Conservation (phyloP, 2,113 vertebrate species). For the Grallaria varia region DNA sequence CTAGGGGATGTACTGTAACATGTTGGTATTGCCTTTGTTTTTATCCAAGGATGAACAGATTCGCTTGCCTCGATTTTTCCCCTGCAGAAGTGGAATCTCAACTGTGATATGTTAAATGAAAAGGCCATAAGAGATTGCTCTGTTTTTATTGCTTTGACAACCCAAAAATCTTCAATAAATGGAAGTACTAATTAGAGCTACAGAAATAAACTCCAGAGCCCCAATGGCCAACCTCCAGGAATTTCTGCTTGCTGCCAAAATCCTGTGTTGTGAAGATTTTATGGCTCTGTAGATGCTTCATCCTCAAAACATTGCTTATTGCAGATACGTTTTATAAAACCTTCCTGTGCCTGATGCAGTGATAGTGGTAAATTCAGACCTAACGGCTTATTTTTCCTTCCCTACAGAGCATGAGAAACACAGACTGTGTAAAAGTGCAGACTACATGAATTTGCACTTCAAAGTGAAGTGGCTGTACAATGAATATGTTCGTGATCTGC, state of each 20-base stretch:
- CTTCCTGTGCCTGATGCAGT: neutral
- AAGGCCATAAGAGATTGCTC: neutral
- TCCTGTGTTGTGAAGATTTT: neutral
- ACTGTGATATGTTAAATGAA: neutral
- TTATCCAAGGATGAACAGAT: neutral
- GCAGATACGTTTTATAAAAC: neutral
- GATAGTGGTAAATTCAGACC: neutral
- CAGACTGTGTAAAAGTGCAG: constrained; percentile 92
- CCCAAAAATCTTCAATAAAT: neutral
- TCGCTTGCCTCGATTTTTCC: neutral
- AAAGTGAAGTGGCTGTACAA: constrained; percentile 99
- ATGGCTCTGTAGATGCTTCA: neutral
- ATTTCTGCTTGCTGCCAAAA: neutral
- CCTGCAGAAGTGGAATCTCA: neutral
- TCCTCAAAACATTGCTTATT: neutral
- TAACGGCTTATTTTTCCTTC: neutral
- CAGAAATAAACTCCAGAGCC: neutral
- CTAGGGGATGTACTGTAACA: neutral
- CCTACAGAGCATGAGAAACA: constrained; percentile 92
- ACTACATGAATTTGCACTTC: constrained; percentile 99
- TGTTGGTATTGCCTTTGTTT: neutral
- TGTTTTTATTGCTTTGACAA: neutral
- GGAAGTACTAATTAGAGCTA: neutral
- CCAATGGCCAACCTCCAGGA: neutral
- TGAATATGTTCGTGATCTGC: constrained; percentile 90